Percentiles rank a stretch among this genome's conserved stretches.
These are phyloP conservation scores for Helicolenus hilgendorfi DNA, from an alignment of 2,797 vertebrate species.

Conservation along the genomic window DNA sequence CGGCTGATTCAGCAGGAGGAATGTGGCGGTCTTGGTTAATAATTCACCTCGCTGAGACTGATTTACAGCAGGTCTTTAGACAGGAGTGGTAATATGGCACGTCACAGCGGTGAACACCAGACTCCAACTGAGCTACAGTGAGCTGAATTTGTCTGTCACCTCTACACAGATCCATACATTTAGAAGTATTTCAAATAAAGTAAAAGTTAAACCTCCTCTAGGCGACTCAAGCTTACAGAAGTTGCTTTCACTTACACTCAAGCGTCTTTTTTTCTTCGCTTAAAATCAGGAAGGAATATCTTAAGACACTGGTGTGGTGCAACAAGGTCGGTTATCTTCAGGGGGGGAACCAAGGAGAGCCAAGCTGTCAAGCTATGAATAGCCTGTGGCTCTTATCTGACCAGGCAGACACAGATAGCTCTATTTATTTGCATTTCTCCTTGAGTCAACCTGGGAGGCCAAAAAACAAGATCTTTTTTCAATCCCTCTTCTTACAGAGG, in stretches of 20 bases:
- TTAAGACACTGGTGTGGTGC: conserved; percentile 28
- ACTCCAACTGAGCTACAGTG: conserved; percentile 7
- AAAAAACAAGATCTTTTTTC: conserved; percentile 34
- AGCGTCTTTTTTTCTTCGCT: background rate
- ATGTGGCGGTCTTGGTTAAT: conserved; percentile 66
- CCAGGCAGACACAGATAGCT: conserved; percentile 64
- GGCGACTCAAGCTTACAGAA: background rate
- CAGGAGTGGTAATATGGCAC: conserved; percentile 35
- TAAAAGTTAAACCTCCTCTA: background rate
- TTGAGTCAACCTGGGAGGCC: conserved; percentile 70
- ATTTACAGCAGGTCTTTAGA: conserved; percentile 64
- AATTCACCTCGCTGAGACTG: conserved; percentile 57
- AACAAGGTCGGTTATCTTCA: conserved; percentile 55
- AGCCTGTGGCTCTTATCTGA: conserved; percentile 69
- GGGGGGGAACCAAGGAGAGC: conserved; percentile 13
- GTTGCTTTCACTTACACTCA: background rate
- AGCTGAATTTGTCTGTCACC: background rate
- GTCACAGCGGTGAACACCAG: conserved; percentile 11
- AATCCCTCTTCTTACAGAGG: background rate
- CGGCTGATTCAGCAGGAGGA: conserved; percentile 57
- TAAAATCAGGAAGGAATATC: conserved; percentile 39
- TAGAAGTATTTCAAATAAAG: background rate
- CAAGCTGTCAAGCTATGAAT: conserved; percentile 64
- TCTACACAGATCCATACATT: background rate
- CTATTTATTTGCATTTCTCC: conserved; percentile 79